Percentiles rank a stretch among this genome's conserved stretches.
phyloP scores from a whole-genome alignment of 2,113 vertebrate species.

The Myrmecophaga tridactyla region DNA sequence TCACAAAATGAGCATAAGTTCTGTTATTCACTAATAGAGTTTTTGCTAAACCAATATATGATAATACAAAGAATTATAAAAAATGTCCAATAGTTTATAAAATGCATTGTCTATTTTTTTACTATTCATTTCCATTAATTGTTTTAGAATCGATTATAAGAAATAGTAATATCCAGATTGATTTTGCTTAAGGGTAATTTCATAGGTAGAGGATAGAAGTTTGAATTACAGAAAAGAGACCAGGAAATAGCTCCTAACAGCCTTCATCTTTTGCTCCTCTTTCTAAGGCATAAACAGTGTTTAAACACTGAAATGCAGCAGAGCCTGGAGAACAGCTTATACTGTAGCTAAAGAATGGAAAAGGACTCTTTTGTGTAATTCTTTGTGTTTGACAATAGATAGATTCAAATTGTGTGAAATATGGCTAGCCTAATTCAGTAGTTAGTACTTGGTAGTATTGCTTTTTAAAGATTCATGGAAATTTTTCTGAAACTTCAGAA shows the following conservation, averaged over 20 bases:
- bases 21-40: background rate
- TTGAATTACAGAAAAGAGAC: background rate
- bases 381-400: background rate
- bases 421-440: background rate
- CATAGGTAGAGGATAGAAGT: background rate
- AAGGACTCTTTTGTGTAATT: conserved; percentile 14
- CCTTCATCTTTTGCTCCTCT: background rate
- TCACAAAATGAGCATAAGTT: background rate
- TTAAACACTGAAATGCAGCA: background rate
- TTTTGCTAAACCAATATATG: background rate
- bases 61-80: background rate
- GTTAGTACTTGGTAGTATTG: background rate
- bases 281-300: background rate
- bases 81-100: background rate
- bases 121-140: background rate
- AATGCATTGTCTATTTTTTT: background rate
- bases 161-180: background rate
- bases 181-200: background rate
- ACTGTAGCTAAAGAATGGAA: background rate
- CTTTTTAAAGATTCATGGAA: background rate
- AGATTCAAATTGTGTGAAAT: background rate
- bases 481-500: background rate
- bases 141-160: background rate
- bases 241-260: background rate
- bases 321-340: background rate